A percentile compares a stretch with the other conserved stretches of the same genome.
Evolutionary conservation across 2,113 vertebrate species (phyloP).

Genomic region (Bettongia penicillata): DNA sequence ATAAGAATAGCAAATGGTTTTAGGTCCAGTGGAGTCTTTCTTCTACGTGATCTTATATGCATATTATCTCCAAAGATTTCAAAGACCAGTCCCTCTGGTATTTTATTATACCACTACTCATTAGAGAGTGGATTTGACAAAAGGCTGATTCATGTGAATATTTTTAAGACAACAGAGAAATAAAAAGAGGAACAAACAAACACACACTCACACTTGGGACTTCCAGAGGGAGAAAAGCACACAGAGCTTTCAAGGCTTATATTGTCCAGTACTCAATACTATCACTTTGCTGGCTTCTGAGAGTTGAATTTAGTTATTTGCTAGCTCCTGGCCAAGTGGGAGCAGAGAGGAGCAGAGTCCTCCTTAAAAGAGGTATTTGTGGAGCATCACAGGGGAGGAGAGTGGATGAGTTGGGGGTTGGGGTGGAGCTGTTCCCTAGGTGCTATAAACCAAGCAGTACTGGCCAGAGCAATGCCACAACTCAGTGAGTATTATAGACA

Average conservation of each 20-base stretch:
- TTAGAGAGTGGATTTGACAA: neutral
- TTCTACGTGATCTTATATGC: neutral
- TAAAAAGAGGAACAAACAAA: neutral
- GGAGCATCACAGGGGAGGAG: neutral
- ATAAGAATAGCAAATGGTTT: neutral
- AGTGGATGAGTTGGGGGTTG: neutral
- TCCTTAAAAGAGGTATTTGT: neutral
- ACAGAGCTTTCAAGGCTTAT: neutral
- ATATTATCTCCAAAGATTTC: neutral
- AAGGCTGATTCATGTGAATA: neutral
- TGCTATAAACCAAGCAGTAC: neutral
- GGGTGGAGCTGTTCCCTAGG: neutral
- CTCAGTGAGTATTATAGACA: neutral
- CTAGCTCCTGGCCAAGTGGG: neutral
- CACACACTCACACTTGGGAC: neutral
- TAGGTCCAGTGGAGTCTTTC: neutral
- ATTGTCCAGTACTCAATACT: neutral
- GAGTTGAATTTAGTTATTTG: neutral
- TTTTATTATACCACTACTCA: neutral
- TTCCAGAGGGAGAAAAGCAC: neutral
- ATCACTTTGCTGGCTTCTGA: neutral
- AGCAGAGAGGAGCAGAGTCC: neutral
- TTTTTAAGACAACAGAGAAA: neutral
- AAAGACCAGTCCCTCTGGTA: neutral
- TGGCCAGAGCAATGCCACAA: neutral